A percentile compares a stretch with the other conserved stretches of the same genome.
phyloP scores from a whole-genome alignment of 2,888 invertebrate species.

The Saturnia pavonia region DNA sequence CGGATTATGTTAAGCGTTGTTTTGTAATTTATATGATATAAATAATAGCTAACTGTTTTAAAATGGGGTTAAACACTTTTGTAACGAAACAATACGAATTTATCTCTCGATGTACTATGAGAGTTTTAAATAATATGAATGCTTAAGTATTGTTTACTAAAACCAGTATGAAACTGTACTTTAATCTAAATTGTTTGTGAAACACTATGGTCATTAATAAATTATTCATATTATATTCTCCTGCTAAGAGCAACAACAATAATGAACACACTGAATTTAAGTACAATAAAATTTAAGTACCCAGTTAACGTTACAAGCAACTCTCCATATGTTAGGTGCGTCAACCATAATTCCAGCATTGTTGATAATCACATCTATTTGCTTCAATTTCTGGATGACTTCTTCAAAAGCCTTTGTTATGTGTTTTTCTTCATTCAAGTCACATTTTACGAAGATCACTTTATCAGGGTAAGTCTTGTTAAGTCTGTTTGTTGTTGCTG shows the following conservation, averaged over 20 bases:
- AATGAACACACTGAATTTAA: not conserved
- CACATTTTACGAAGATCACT: conserved; percentile 49
- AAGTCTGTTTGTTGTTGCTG: conserved; percentile 36
- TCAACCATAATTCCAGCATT: conserved; percentile 58
- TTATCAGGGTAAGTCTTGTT: conserved; percentile 40
- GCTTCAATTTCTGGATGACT: conserved; percentile 39
- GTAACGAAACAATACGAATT: too few species aligned
- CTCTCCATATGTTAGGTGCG: conserved; percentile 43
- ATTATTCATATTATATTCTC: too few species aligned
- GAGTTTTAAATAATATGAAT: too few species aligned
- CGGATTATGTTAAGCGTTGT: too few species aligned
- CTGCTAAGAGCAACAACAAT: not conserved
- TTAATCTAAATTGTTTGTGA: too few species aligned
- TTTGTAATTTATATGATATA: too few species aligned
- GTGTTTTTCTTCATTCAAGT: conserved; percentile 48
- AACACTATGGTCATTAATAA: too few species aligned
- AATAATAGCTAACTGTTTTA: too few species aligned
- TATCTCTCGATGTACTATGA: too few species aligned
- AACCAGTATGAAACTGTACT: too few species aligned
- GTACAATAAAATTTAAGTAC: conserved; percentile 28
- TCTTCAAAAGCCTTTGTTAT: conserved; percentile 41
- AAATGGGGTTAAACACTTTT: too few species aligned
- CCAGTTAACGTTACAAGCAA: conserved; percentile 50
- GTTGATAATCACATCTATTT: conserved; percentile 53
- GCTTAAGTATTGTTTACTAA: too few species aligned